These are phyloP conservation scores for Eremophila alpestris DNA, from an alignment of 2,797 vertebrate genomes.

Conservation along the genomic window DNA sequence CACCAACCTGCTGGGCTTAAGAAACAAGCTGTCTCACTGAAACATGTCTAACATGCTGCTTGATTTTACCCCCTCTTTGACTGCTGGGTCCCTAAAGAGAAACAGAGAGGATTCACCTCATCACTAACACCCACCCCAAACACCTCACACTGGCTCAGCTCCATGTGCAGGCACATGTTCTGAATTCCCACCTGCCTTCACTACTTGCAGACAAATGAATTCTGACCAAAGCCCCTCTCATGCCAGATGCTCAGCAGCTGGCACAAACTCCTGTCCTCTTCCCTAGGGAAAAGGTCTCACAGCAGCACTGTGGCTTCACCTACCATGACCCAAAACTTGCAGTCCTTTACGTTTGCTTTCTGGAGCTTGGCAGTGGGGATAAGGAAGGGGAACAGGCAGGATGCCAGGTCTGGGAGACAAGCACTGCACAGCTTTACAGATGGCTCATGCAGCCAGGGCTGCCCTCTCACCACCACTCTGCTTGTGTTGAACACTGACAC, in stretches of 20 bases:
- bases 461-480: not conserved
- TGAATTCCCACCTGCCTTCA: not conserved
- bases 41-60: not conserved
- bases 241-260: not conserved
- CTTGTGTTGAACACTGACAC: not conserved
- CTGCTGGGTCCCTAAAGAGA: not conserved
- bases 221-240: not conserved
- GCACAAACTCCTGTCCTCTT: not conserved
- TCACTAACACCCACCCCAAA: rapidly evolving
- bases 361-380: not conserved
- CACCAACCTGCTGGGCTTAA: not conserved
- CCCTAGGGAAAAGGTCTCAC: not conserved
- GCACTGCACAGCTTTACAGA: not conserved
- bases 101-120: not conserved
- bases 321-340: not conserved
- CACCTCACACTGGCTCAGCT: not conserved
- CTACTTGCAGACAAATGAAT: not conserved
- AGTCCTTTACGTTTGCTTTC: not conserved
- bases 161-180: rapidly evolving
- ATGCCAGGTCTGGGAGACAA: not conserved
- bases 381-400: not conserved
- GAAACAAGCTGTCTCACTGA: not conserved
- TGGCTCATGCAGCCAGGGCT: not conserved
- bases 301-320: not conserved
- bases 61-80: not conserved